Base-by-base conservation (phyloP, 2,113 vertebrate genomes). In the Hydrolagus affinis region DNA sequence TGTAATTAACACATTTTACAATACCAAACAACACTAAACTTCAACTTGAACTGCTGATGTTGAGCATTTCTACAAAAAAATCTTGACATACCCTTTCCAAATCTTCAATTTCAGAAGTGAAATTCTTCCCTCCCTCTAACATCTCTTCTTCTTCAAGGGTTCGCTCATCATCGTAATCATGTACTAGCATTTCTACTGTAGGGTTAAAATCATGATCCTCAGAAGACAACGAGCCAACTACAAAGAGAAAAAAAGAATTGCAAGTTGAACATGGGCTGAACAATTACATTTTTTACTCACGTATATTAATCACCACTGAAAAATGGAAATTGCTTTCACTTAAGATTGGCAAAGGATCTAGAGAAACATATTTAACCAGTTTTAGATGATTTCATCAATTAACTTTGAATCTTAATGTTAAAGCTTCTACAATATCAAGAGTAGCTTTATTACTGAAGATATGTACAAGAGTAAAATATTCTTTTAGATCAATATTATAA, bases 161-260 rank as follows among this genome's bases (percentile, higher is more conserved):
- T 90, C 95, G 91, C 87, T 99, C 97, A 77, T 99, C 98, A 88
- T 98, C 97, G 88, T 95, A 98, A 88, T 98, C 98, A 87, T 98
- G 97, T 87, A 98, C 97, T 94, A 99, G 88, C 96, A 99, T 99
- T 92, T 99, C 98, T 91, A 95, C 96, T 85, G 96, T 96, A 8
- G 97, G 97, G 92, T 98, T 97, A 90, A 99, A 99, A 90, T 99
- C 98, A 96, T 99, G 98, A 91, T 99, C 98, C 88, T 99, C 98
- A 86, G 98, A 99, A 14, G 97, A 99, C 91, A 98, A 94, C 93
- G 97, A 98, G 92, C 97, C 97, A 94, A 97, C 96, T 98, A 88
- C 7, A 86, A 90, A 59, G 87, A 80, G 87, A 88, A 88, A 11
- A 85, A 59, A 32, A 80, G 62, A 23, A 80, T 15, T 44, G 73